Conservation (phyloP, 2,888 invertebrate genomes). For the Idaea biselata region DNA sequence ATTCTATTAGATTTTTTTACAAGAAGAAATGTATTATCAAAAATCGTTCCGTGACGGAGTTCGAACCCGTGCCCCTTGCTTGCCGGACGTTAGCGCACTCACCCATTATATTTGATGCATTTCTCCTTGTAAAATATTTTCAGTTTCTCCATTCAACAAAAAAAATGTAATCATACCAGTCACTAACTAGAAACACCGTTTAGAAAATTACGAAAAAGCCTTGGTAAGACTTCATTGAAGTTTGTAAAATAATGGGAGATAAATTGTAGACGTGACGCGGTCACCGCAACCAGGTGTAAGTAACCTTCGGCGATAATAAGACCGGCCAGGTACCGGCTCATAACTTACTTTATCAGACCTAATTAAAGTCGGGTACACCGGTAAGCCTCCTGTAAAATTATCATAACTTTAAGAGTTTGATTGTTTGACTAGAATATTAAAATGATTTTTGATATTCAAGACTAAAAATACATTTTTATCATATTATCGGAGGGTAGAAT, state of each 20-base stretch:
- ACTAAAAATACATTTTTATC: not conserved
- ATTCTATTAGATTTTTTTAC: too few relatives aligned
- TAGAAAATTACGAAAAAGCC: not conserved
- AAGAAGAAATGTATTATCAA: too few relatives aligned
- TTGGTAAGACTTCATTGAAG: constrained; percentile 18
- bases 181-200: not conserved
- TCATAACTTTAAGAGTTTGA: constrained; percentile 18
- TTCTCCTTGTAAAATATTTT: too few relatives aligned
- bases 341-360: constrained; percentile 23
- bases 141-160: not conserved
- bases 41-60: too few relatives aligned
- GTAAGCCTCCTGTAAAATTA: constrained; percentile 18
- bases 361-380: constrained; percentile 22
- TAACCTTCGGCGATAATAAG: constrained; percentile 11
- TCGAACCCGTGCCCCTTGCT: too few relatives aligned
- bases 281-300: constrained; percentile 11
- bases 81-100: too few relatives aligned
- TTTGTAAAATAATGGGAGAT: constrained; percentile 24
- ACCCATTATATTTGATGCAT: too few relatives aligned
- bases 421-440: constrained; percentile 16
- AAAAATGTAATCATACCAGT: not conserved
- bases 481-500: not conserved
- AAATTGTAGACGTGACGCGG: constrained; percentile 25
- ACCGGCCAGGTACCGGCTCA: constrained; percentile 10
- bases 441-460: not conserved